Evolutionary conservation across 2,888 invertebrate species (phyloP).

Genomic region (Cabera pusaria): DNA sequence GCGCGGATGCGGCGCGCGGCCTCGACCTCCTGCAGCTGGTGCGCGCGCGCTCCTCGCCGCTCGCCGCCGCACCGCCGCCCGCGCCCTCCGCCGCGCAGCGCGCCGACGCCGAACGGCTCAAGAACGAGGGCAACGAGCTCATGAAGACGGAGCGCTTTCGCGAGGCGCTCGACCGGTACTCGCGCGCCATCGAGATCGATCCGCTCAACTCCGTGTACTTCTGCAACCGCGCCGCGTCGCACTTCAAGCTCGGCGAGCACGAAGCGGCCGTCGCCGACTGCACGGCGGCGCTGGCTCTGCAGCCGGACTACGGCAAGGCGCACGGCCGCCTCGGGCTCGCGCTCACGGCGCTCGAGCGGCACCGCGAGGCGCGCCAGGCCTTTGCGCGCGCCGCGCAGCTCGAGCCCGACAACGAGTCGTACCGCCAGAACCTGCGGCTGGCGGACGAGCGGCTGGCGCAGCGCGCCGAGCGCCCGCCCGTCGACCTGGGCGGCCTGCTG

Average conservation of each 20-base stretch:
- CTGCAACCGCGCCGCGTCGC: slow-evolving; percentile 98
- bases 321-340: slow-evolving; percentile 96
- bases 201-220: slow-evolving; percentile 96
- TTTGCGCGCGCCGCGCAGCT: slow-evolving; percentile 94
- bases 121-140: slow-evolving; percentile 93
- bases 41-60: slow-evolving; percentile 41
- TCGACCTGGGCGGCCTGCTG: slow-evolving; percentile 86
- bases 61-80: slow-evolving; percentile 44
- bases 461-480: slow-evolving; percentile 84
- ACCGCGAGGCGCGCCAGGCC: slow-evolving; percentile 92
- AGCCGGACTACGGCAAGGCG: slow-evolving; percentile 97
- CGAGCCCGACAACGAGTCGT: slow-evolving; percentile 96
- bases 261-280: slow-evolving; percentile 95
- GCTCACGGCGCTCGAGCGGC: slow-evolving; percentile 91
- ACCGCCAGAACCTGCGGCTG: slow-evolving; percentile 92
- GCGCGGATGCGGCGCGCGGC: slow-evolving; percentile 63
- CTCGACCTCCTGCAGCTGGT: slow-evolving; percentile 62
- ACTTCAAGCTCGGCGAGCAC: slow-evolving; percentile 94
- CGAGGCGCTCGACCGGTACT: slow-evolving; percentile 93
- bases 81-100: slow-evolving; percentile 44
- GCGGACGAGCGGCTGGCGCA: slow-evolving; percentile 88
- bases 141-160: slow-evolving; percentile 92
- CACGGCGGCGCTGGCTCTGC: slow-evolving; percentile 92
- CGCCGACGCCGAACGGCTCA: slow-evolving; percentile 91
- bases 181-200: slow-evolving; percentile 94